Conservation (phyloP, 1,140 invertebrate genomes). For the Penaeus vannamei region DNA sequence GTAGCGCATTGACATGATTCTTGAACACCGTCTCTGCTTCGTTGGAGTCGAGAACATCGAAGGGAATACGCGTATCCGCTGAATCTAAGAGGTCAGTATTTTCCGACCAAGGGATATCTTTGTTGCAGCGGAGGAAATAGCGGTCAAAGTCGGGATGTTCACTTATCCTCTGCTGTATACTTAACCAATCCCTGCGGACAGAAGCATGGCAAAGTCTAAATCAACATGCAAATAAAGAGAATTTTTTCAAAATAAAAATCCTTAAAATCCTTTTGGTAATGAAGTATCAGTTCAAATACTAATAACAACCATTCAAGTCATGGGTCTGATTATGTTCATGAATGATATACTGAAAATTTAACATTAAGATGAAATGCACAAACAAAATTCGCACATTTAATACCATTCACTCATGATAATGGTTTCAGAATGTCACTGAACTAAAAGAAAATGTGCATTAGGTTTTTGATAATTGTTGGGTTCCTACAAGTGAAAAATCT, state of each 20-base stretch:
- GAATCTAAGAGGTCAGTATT: slow-evolving; percentile 64
- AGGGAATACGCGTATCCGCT: slow-evolving; percentile 82
- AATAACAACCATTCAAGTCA: no score
- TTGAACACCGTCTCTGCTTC: slow-evolving; percentile 94
- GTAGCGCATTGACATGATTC: slow-evolving; percentile 90
- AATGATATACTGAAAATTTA: no score
- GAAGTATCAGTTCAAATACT: no score
- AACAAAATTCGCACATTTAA: no score
- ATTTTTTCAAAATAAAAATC: not conserved
- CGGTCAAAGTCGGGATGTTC: slow-evolving; percentile 90
- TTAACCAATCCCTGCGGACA: slow-evolving; percentile 84
- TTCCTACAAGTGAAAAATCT: no score
- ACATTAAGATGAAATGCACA: no score
- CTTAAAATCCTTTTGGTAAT: no score
- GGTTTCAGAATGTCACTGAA: no score
- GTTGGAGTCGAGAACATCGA: slow-evolving; percentile 89
- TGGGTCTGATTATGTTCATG: no score
- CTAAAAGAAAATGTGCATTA: no score
- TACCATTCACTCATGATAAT: no score
- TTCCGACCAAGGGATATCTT: slow-evolving; percentile 86
- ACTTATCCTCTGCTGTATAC: slow-evolving; percentile 85
- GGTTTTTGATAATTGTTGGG: no score
- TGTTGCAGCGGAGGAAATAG: slow-evolving; percentile 89
- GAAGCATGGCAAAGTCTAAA: not conserved
- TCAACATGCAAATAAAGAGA: not conserved